Base-by-base conservation (phyloP, 92 coral and sea anemone species). In the Plumapathes pennacea region DNA sequence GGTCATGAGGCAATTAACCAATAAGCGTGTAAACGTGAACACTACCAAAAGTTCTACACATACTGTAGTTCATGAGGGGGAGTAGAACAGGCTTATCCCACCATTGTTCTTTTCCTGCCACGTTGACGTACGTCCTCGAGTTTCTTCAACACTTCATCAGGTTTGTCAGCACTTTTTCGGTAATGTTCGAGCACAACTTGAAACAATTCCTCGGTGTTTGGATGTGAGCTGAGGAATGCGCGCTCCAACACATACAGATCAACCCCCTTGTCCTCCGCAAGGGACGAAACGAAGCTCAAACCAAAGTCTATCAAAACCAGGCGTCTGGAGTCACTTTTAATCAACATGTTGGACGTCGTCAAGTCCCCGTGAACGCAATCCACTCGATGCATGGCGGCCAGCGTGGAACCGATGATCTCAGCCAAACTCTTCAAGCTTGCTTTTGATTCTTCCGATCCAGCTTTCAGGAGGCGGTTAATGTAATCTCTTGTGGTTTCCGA, bases 191-290 rank as follows among this genome's bases (percentile, higher is more conserved):
- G 57, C 25, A 94, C 71, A 29, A 37, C 38, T 32, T 74, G 62
- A 46, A 94, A 94, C 10, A 88, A 30, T 14, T 63, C 63, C 23
- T 94, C 96, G 10, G 99, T 89, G 47, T 94, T 81, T 3, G 96
- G 99, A 28, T 94, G 96, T 0, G 90, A 88, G 58, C 99, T 94
- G n/a, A 94, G 96, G 63, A 94, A 94, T 10, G 99, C 99, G 29
- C 96, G 78, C 59, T 94, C 99, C 38, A 94, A 59, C 22, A 94
- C 99, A 43, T 94, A 94, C 46, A 94, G 73, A 66, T 94, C 99
- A 3, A 94, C 99, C 23, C 99, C 99, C 55, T 94, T 94, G 46
- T 94, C 99, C 34, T 94, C 99, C 3, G 96, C 80, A 20, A 88
- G 74, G 0, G 78, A 66, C 20, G 99, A 94, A 32, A 88, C 83